Evolutionary conservation across 2,113 vertebrate genomes (phyloP), one percentile per base, ranked within the genome.

Genomic region (Neodontobutis hainanensis): DNA sequence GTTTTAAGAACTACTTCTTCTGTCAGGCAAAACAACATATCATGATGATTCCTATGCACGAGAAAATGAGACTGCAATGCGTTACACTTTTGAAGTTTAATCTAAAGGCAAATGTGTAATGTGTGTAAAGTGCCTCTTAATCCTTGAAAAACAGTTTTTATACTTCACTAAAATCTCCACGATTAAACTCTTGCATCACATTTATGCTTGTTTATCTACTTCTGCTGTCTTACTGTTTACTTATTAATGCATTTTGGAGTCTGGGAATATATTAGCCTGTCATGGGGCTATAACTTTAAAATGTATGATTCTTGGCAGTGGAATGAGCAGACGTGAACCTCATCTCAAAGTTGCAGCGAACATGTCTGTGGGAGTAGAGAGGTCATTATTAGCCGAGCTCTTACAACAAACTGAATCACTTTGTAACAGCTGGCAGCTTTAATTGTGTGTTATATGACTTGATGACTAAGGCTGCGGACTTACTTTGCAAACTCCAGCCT

Each of bases 401-500:
- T 43, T 58, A 58, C 35, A 58, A 43, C 56, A 19, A 58, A 58
- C 40, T 15, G 2, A 58, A 58, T 58, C 38, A 58, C 56, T 58
- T 58, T 27, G 38, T 35, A 58, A 42, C 38, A 58, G 38, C 56
- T 58, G 56, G 38, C 56, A 43, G 38, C 36, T 58, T 58, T 58
- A 58, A 58, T 58, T 58, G 56, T 58, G 56, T 43, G 56, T 19
- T 58, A 58, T 38, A 58, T 36, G 38, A 58, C 38, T 58, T 58
- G 56, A 58, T 58, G 56, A 58, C 36, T 58, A 40, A 58, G n/a
- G 10, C 36, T 8, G 40, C 15, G 15, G 15, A 43, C 56, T 58
- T 43, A 58, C 56, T 42, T 58, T 58, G 38, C 56, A 58, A 58
- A 58, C 56, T 58, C 56, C 15, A 43, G 36, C 36, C 38, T 58